Conservation (phyloP, 2,888 invertebrate genomes). For the Dione vanillae region DNA sequence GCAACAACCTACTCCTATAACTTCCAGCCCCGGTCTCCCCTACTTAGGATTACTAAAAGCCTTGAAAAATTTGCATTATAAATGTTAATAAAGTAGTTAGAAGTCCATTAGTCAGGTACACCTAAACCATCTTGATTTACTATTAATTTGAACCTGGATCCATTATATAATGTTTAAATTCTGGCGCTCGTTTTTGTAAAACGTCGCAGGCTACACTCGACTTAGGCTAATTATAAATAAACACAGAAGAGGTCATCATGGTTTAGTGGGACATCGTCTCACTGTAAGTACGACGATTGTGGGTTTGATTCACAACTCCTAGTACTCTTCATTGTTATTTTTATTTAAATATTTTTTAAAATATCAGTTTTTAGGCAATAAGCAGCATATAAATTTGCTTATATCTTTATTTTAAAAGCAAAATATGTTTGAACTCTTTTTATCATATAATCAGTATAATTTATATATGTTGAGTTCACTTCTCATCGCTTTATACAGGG, state of each 20-base stretch:
- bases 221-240: slow-evolving; percentile 54
- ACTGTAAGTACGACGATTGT: no score
- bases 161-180: slow-evolving; percentile 59
- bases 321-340: no score
- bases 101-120: slow-evolving; percentile 76
- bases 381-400: not conserved
- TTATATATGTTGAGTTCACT: slow-evolving; percentile 46
- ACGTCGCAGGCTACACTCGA: slow-evolving; percentile 44
- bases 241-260: no score
- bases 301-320: no score
- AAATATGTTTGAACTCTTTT: not conserved
- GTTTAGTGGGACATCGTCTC: no score
- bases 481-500: slow-evolving; percentile 51
- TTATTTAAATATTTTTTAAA: no score
- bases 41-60: slow-evolving; percentile 29
- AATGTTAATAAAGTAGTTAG: slow-evolving; percentile 80
- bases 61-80: slow-evolving; percentile 74
- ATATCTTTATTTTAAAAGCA: not conserved
- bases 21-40: no score
- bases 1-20: no score
- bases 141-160: slow-evolving; percentile 79
- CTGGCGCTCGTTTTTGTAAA: slow-evolving; percentile 33
- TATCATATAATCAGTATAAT: not conserved
- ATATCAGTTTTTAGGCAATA: no score
- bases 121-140: slow-evolving; percentile 72